Percentiles rank a stretch among this genome's conserved stretches.
These are phyloP conservation scores for Odocoileus hemionus DNA, from an alignment of 2,113 vertebrate genomes.

Conservation along the genomic window DNA sequence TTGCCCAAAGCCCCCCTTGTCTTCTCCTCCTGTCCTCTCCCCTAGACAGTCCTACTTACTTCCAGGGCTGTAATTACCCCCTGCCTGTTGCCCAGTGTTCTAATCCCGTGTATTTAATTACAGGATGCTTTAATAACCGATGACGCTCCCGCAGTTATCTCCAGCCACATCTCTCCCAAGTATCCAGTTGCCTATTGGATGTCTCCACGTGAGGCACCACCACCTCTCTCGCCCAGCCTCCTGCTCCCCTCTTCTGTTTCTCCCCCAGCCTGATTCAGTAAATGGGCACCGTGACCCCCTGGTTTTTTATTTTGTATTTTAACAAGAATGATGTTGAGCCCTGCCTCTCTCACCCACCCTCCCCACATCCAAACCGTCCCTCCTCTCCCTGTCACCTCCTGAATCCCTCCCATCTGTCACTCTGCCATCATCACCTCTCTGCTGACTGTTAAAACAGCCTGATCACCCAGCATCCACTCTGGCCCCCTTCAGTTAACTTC, in stretches of 20 bases:
- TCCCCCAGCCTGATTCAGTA: background rate
- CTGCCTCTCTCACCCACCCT: accelerated
- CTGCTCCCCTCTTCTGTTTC: accelerated
- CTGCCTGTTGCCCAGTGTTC: background rate
- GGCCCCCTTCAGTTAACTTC: background rate
- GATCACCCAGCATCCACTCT: background rate
- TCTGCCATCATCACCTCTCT: background rate
- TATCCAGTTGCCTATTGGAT: accelerated
- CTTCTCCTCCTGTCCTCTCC: background rate
- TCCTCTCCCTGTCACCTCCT: background rate
- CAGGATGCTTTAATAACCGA: background rate
- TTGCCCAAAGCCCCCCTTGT: accelerated
- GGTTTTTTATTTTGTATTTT: background rate
- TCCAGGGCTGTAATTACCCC: accelerated
- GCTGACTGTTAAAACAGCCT: accelerated
- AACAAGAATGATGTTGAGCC: background rate
- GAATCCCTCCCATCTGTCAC: background rate
- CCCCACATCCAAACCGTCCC: background rate
- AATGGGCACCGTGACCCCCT: accelerated
- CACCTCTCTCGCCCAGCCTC: no score
- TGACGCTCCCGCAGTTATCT: background rate
- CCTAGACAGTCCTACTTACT: accelerated
- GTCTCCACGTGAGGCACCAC: background rate
- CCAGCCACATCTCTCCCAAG: background rate
- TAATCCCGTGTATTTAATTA: background rate